Evolutionary conservation across 1,140 invertebrate species (phyloP), one percentile per base, ranked within the genome.

Genomic region (Saxidomus purpurata): DNA sequence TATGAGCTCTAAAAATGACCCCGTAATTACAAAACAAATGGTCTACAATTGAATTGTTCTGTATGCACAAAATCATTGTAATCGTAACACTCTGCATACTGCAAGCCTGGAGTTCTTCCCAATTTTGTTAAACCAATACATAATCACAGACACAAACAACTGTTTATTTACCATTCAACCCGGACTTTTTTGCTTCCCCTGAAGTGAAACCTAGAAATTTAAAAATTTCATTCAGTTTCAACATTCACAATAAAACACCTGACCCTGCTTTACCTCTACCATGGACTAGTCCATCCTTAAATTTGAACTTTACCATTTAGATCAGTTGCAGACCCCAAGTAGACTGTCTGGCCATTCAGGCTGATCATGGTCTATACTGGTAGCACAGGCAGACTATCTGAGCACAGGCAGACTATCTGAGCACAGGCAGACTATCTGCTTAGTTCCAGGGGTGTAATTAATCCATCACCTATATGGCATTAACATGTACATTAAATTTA

Each of bases 151-250:
- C 19, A 22, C n/a, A 34, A 67, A 67, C 3, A 28, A 31, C 8
- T 67, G 67, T 71, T 28, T 59, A 71, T 38, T 71, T 71, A 71
- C 67, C 67, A 38, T 71, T 71, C 67, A 40, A 40, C 2, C 34
- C 67, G 1, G 67, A 31, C 36, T 36, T 71, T 71, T 38, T 71
- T 4, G 22, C 15, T 1, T 71, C 34, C 15, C 17, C 67, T 71
- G 67, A 38, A 71, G 67, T 71, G n/a, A 71, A 71, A 38, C 34
- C 34, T 36, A 71, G 15, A 71, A 36, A 28, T 67, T 28, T 67
- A 31, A 67, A 67, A 67, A 67, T 25, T 22, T 59, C 25, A 19
- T 22, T 9, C 19, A 59, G 22, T 19, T 9, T 9, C 4, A 9
- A 59, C 55, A 59, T 6, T n/a, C 55, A 59, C 6, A 59, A 59